Percentiles rank a stretch among this genome's conserved stretches.
These are phyloP conservation scores for Chionoecetes opilio DNA, from an alignment of 1,140 invertebrate genomes.

Conservation along the genomic window DNA sequence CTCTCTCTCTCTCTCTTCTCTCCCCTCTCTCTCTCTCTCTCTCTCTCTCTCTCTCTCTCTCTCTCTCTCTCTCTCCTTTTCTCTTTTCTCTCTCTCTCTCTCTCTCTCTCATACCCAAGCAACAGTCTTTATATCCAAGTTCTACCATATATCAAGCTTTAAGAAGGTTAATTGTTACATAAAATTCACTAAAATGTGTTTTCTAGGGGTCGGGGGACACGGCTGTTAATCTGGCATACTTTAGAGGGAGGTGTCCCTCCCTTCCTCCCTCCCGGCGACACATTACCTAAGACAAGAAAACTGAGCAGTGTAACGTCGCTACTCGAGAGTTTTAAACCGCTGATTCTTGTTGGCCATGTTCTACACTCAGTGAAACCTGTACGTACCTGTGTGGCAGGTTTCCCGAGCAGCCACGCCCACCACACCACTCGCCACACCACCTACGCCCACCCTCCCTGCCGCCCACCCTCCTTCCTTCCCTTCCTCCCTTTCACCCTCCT, in stretches of 20 bases:
- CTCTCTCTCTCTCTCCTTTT: neutral
- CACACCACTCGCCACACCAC: neutral
- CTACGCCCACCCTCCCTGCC: neutral
- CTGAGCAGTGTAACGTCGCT: slow-evolving; percentile 61
- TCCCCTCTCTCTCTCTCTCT: neutral
- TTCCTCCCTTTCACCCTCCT: slow-evolving; percentile 5
- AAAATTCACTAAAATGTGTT: too few species aligned
- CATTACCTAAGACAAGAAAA: slow-evolving; percentile 45
- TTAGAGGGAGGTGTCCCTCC: neutral
- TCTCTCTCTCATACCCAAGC: neutral
- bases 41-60: slow-evolving; percentile 22
- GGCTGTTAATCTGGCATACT: too few species aligned
- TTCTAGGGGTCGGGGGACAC: too few species aligned
- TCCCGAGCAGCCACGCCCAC: slow-evolving; percentile 31
- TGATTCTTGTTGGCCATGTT: slow-evolving; percentile 73
- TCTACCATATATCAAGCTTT: neutral
- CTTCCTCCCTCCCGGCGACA: neutral
- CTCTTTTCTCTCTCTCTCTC: neutral
- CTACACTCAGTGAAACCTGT: slow-evolving; percentile 68
- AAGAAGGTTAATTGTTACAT: neutral
- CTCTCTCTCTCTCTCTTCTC: too few species aligned
- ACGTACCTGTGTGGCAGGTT: slow-evolving; percentile 63
- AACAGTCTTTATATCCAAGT: neutral
- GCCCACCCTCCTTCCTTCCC: neutral
- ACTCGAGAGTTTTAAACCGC: slow-evolving; percentile 70